Evolutionary conservation across 2,797 vertebrate species (phyloP).

Genomic region (Liasis olivaceus): DNA sequence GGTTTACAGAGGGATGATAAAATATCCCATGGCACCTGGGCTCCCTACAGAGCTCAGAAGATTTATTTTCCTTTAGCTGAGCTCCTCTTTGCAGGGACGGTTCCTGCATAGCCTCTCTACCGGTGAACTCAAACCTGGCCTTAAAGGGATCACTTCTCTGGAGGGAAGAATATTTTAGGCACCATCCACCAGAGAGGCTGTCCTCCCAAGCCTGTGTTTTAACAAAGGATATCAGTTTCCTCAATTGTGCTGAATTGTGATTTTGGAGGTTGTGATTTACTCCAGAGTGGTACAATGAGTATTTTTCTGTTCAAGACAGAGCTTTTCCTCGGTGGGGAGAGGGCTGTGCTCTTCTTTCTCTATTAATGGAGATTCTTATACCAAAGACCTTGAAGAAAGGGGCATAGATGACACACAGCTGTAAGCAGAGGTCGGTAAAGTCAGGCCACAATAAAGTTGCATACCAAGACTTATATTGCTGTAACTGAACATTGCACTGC

Average conservation of each 20-base stretch:
- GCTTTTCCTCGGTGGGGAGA: slow-evolving; percentile 7
- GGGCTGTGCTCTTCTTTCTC: slow-evolving; percentile 18
- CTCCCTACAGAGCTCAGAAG: slow-evolving; percentile 65
- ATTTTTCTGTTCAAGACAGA: slow-evolving; percentile 38
- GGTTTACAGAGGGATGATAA: slow-evolving; percentile 71
- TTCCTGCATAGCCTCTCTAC: not conserved
- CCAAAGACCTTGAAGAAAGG: slow-evolving; percentile 57
- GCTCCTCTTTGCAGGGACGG: slow-evolving; percentile 47
- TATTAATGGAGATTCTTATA: slow-evolving; percentile 5
- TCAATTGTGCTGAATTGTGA: slow-evolving; percentile 52
- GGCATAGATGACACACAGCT: not conserved
- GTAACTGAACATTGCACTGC: not conserved
- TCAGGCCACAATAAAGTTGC: not conserved
- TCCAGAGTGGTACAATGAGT: slow-evolving; percentile 31
- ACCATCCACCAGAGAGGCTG: slow-evolving; percentile 44
- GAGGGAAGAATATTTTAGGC: slow-evolving; percentile 58
- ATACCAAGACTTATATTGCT: slow-evolving; percentile 21
- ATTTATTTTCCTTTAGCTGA: slow-evolving; percentile 70
- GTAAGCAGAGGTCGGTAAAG: slow-evolving; percentile 47
- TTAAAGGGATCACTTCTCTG: slow-evolving; percentile 66
- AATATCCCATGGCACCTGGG: slow-evolving; percentile 66
- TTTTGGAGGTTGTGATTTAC: slow-evolving; percentile 59
- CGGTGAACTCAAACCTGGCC: slow-evolving; percentile 58
- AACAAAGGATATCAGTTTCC: slow-evolving; percentile 65
- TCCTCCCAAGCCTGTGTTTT: slow-evolving; percentile 46